A percentile compares a stretch with the other conserved stretches of the same genome.
Evolutionary conservation across 1,140 invertebrate genomes (phyloP).

Genomic region (Archegozetes longisetosus): DNA sequence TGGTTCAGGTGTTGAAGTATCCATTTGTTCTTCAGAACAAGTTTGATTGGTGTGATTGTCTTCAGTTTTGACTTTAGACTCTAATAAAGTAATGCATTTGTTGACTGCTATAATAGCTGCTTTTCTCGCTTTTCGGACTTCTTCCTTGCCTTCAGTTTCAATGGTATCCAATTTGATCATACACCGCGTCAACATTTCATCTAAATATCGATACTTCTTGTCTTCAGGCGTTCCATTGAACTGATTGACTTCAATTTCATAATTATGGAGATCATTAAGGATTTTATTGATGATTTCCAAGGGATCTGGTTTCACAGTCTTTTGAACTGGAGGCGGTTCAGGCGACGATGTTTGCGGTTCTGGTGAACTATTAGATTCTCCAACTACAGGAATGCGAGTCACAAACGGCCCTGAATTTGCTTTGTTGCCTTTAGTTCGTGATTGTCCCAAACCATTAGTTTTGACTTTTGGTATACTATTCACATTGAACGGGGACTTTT

Average conservation of each 20-base stretch:
- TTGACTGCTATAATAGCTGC: constrained; percentile 76
- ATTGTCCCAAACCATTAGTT: neutral
- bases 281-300: constrained; percentile 58
- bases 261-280: constrained; percentile 56
- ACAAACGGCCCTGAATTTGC: constrained; percentile 24
- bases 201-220: constrained; percentile 70
- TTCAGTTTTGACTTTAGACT: constrained; percentile 37
- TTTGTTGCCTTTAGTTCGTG: constrained; percentile 20
- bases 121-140: constrained; percentile 64
- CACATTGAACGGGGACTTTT: neutral
- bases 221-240: constrained; percentile 55
- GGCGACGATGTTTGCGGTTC: neutral
- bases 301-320: constrained; percentile 13
- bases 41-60: neutral
- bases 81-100: constrained; percentile 60
- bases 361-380: constrained; percentile 12
- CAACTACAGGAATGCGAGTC: neutral
- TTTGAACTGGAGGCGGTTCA: no score
- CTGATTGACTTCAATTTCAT: constrained; percentile 56
- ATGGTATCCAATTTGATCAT: constrained; percentile 78
- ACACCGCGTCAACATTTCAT: constrained; percentile 86
- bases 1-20: neutral
- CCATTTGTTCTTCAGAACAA: neutral
- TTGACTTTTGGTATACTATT: neutral
- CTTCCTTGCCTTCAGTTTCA: constrained; percentile 74